A percentile compares a stretch with the other conserved stretches of the same genome.
Conservation (phyloP, 2,797 vertebrate genomes). For the Squalus acanthias region DNA sequence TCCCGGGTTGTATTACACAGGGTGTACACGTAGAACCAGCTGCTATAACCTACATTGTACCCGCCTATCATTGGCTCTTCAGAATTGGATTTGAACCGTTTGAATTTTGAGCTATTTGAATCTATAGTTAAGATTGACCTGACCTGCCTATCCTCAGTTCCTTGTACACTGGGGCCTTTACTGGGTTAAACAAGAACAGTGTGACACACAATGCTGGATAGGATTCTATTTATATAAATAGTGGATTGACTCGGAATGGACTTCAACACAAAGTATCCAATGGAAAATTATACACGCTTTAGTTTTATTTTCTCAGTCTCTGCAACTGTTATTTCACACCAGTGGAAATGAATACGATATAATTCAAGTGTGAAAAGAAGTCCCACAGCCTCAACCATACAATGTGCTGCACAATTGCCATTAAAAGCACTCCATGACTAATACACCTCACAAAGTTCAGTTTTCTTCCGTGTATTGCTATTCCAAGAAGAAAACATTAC, state of each 20-base stretch:
- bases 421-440: not conserved
- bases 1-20: not conserved
- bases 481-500: not conserved
- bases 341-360: not conserved
- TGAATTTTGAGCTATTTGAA: not conserved
- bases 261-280: not conserved
- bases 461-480: not conserved
- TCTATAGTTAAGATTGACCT: not conserved
- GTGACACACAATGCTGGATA: not conserved
- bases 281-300: conserved; percentile 10
- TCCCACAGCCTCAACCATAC: not conserved
- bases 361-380: not conserved
- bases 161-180: not conserved
- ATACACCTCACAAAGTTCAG: not conserved
- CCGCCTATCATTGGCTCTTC: not conserved
- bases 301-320: not conserved
- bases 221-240: not conserved
- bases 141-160: not conserved
- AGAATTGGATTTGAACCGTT: not conserved
- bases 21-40: not conserved
- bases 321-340: not conserved
- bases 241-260: not conserved
- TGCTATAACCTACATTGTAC: not conserved
- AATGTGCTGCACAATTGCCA: not conserved
- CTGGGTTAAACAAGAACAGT: not conserved